Evolutionary conservation across 2,888 invertebrate species (phyloP), one percentile per base, ranked within the genome.

Genomic region (Arctia plantaginis): DNA sequence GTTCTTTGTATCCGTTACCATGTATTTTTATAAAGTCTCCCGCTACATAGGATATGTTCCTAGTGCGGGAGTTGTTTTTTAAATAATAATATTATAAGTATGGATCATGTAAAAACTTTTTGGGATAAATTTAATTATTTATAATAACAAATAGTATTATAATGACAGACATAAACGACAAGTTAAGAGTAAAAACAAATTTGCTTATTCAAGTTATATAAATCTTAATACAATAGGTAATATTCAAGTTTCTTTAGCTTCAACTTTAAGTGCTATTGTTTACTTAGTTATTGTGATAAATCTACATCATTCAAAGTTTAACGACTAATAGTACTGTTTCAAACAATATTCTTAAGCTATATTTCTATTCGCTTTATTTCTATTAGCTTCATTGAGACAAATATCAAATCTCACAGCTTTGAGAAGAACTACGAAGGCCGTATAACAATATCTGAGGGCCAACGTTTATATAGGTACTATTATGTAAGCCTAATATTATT

Each of bases 401-500:
- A 27, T 27, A n/a, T 59, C 59, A 59, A 59, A 3, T n/a, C 13
- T 55, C 27, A 62, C 10, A 30, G 1, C 62, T 30, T 62, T 62
- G 15, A 30, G 30, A n/a, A n/a, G 27, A 62, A 62, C 62, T 62
- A 62, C 62, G 30, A 30, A 62, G 30, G 62, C 30, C 15, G 30
- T 18, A 15, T 30, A 62, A 30, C 30, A 18, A 18, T 18, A 30
- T 30, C 1, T 30, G 13, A 62, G 15, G 62, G 62, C 30, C 18
- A 62, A 39, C 59, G 27, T 59, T n/a, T 27, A 12, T 2, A 27
- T 59, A 12, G 35, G 35, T 35, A 6, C 13, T 35, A 10, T 39
- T 66, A 66, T 35, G 12, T 39, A 27, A 70, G 62, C 12, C 41
- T 18, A 62, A 70, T 62, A 70, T 30, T 70, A 62, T 70, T 44